Evolutionary conservation across 2,797 vertebrate species (phyloP).

Genomic region (Stomatorhinus walkeri): DNA sequence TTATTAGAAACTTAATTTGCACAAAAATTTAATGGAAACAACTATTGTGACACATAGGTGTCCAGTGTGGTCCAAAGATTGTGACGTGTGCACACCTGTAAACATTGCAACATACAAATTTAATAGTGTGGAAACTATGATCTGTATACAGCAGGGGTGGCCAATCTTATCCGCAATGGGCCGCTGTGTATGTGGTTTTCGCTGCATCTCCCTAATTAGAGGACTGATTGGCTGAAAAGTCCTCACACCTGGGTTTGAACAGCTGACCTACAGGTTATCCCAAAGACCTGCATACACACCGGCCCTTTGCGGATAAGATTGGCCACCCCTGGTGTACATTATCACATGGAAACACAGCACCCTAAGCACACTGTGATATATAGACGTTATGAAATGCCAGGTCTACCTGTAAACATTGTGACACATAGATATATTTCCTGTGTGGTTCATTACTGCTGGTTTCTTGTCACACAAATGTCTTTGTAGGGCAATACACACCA

Average conservation of each 20-base stretch:
- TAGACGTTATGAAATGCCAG: not conserved
- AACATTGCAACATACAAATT: not conserved
- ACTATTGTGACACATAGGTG: not conserved
- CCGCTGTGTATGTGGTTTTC: too few species aligned
- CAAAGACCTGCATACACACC: too few species aligned
- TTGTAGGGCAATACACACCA: not conserved
- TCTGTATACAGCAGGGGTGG: not conserved
- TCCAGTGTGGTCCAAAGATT: not conserved
- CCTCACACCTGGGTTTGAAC: too few species aligned
- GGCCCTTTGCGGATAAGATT: too few species aligned
- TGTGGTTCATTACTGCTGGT: not conserved
- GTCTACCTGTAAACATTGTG: not conserved
- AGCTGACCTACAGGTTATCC: too few species aligned
- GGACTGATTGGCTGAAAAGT: too few species aligned
- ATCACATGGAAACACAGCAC: not conserved
- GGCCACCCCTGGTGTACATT: not conserved
- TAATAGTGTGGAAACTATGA: not conserved
- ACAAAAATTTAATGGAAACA: not conserved
- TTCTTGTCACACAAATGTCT: not conserved
- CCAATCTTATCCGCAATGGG: too few species aligned
- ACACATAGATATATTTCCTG: not conserved
- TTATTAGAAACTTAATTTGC: not conserved
- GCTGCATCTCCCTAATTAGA: too few species aligned
- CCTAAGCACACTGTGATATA: not conserved
- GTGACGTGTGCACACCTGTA: not conserved